A percentile compares a stretch with the other conserved stretches of the same genome.
These are phyloP conservation scores for Andrena trimmerana DNA, from an alignment of 2,888 invertebrate genomes.

Conservation along the genomic window DNA sequence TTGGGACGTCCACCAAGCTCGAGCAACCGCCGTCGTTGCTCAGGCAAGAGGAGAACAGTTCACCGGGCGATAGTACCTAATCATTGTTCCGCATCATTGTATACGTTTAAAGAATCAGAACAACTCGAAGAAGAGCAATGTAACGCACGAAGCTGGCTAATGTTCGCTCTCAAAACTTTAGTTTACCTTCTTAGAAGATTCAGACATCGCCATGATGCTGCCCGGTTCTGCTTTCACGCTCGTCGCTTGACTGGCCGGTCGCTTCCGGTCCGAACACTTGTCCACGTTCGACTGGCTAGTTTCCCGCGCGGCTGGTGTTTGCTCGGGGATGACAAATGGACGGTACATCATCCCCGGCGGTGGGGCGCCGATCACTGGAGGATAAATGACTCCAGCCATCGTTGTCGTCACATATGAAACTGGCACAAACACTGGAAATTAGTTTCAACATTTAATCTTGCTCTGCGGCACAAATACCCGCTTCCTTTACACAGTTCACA, in stretches of 20 bases:
- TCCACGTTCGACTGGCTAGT: constrained; percentile 43
- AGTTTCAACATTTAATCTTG: background rate
- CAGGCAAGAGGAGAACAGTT: constrained; percentile 76
- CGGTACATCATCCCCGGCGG: constrained; percentile 87
- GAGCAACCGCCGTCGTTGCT: constrained; percentile 77
- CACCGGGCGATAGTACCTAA: constrained; percentile 76
- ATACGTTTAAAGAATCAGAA: background rate
- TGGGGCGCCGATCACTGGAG: constrained; percentile 84
- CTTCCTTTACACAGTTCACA: background rate
- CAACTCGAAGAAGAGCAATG: background rate
- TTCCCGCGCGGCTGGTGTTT: constrained; percentile 62
- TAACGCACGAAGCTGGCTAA: too few relatives aligned
- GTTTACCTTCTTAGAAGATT: constrained; percentile 87
- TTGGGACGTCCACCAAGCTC: constrained; percentile 60
- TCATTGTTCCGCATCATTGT: background rate
- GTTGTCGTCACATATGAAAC: constrained; percentile 87
- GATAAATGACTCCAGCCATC: constrained; percentile 88
- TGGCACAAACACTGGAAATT: constrained; percentile 75
- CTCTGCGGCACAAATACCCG: background rate
- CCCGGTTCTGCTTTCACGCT: constrained; percentile 87
- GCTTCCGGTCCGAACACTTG: constrained; percentile 69
- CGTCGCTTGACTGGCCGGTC: constrained; percentile 86
- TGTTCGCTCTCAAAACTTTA: background rate
- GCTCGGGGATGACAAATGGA: constrained; percentile 85
- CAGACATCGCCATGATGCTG: constrained; percentile 86